A percentile compares a stretch with the other conserved stretches of the same genome.
Conservation (phyloP, 2,888 invertebrate species). For the Proisotoma minuta region DNA sequence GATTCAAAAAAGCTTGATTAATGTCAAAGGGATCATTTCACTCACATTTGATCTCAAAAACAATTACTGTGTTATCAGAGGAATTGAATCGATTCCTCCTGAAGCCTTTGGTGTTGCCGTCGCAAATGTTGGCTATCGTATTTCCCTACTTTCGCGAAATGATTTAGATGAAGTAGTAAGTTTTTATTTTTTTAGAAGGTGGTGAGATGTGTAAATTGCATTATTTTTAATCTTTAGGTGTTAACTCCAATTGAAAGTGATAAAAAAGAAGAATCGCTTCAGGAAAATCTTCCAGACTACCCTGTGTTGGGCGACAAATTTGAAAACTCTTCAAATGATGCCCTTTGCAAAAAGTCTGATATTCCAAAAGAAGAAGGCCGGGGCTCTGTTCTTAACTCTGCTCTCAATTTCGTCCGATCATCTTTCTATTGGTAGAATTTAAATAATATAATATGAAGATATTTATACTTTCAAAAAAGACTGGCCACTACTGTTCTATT, state of each 20-base stretch:
- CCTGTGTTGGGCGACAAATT: slow-evolving; percentile 18
- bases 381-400: slow-evolving; percentile 20
- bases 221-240: slow-evolving; percentile 8
- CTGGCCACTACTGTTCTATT: too few relatives aligned
- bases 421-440: slow-evolving; percentile 30
- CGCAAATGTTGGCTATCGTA: slow-evolving; percentile 35
- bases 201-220: too few relatives aligned
- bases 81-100: slow-evolving; percentile 26
- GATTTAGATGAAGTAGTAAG: slow-evolving; percentile 43
- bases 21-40: slow-evolving; percentile 39
- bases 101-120: slow-evolving; percentile 38
- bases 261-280: background rate
- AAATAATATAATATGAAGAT: too few relatives aligned
- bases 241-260: slow-evolving; percentile 3
- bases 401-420: slow-evolving; percentile 18
- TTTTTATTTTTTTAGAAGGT: too few relatives aligned
- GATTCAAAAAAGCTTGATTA: slow-evolving; percentile 34
- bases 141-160: slow-evolving; percentile 33
- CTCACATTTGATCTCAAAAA: slow-evolving; percentile 38
- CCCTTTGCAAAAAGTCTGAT: background rate
- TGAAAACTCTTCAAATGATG: slow-evolving; percentile 15
- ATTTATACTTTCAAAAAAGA: too few relatives aligned
- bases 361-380: slow-evolving; percentile 20
- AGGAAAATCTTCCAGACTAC: slow-evolving; percentile 20
- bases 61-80: slow-evolving; percentile 35